Base-by-base conservation (phyloP, 2,888 invertebrate species). In the Patella pellucida region DNA sequence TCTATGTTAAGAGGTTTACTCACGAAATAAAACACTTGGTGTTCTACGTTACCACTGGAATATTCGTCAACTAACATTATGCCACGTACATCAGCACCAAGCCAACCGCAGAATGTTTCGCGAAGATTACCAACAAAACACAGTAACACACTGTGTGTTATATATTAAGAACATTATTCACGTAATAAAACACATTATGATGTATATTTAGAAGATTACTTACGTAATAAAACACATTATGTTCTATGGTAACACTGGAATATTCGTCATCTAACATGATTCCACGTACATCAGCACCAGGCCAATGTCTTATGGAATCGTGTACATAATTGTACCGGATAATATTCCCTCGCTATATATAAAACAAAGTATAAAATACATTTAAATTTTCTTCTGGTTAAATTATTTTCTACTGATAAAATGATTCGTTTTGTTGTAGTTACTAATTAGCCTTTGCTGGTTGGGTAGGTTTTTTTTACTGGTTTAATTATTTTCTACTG, bases 151-250 rank as follows among this genome's bases (percentile, higher is more conserved):
- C 31, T 41, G 4, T 41, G 7, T 41, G 31, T 41, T 41, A 4
- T 0, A 41, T 41, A 5, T 4, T 5, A 41, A 5, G 31, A 5
- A 5, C 5, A 0, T 41, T 41, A 5, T 0, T 41, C 7, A 41
- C 5, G 3, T 41, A 41, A 41, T 5, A 3, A 41, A 41, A 41
- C 5, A 41, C 3, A 4, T 19, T 23, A 62, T 23, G 1, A 1
- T 19, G 3, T 0, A 19, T 3, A 2, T 1, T 11, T 16, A 19
- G 27, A 16, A 1, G 5, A 23, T 23, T 19, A 62, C 62, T 78
- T 80, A 86, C 86, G 16, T 85, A 76, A 73, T 81, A 84, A 69
- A 86, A 86, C 14, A 85, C 84, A 73, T 86, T 86, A 54, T 83
- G 76, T 27, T 82, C 82, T n/a, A 85, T 83, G 1, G 71, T 73